phyloP scores from a whole-genome alignment of 2,888 invertebrate species.

The Hedychridium roseum region DNA sequence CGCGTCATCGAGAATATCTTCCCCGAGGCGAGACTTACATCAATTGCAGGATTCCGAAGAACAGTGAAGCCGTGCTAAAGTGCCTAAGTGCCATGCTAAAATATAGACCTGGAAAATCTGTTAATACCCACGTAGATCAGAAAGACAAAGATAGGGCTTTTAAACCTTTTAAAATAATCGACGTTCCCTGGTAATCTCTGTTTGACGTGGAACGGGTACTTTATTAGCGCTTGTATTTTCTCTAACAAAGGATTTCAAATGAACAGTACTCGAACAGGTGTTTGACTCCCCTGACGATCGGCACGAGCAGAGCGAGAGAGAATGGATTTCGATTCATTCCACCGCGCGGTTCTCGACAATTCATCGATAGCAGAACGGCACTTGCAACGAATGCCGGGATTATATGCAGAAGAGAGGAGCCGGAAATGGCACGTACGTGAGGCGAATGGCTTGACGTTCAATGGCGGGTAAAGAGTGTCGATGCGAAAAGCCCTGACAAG shows the following conservation, averaged over 20 bases:
- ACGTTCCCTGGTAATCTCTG: too few species aligned
- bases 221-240: too few species aligned
- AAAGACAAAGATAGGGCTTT: too few species aligned
- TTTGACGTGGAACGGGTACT: too few species aligned
- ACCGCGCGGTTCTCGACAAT: conserved; percentile 10
- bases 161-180: too few species aligned
- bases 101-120: conserved; percentile 21
- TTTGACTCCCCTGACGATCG: too few species aligned
- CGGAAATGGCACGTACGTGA: conserved; percentile 10
- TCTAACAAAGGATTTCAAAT: too few species aligned
- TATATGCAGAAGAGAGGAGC: too few species aligned
- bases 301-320: too few species aligned
- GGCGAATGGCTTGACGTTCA: conserved; percentile 41
- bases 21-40: conserved; percentile 36
- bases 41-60: conserved; percentile 28
- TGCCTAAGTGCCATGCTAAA: conserved; percentile 22
- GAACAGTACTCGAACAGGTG: too few species aligned
- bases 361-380: conserved; percentile 8
- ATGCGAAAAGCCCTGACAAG: conserved; percentile 59
- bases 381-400: too few species aligned
- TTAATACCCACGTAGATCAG: too few species aligned
- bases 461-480: conserved; percentile 56
- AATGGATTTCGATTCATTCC: conserved; percentile 30
- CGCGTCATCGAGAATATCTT: conserved; percentile 16
- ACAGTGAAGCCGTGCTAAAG: conserved; percentile 20